Evolutionary conservation across 2,113 vertebrate species (phyloP).

Genomic region (Hylia prasina): DNA sequence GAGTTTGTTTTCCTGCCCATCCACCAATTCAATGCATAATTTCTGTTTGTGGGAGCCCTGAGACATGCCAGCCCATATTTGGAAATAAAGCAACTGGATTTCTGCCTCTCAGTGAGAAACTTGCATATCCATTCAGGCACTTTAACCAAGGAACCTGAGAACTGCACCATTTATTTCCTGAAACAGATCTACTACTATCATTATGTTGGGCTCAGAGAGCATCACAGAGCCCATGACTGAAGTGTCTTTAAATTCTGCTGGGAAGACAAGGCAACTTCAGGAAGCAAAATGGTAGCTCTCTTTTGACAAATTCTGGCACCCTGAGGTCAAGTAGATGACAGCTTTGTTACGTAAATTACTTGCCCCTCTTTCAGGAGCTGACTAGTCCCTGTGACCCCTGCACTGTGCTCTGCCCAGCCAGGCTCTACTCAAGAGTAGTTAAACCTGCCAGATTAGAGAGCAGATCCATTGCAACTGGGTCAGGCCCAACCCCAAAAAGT

Average conservation of each 20-base stretch:
- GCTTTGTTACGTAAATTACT: neutral
- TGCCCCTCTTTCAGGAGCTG: neutral
- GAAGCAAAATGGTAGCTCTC: neutral
- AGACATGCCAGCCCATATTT: slow-evolving; percentile 37
- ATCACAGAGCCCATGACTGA: neutral
- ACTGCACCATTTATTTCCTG: neutral
- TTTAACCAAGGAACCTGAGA: neutral
- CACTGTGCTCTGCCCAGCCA: neutral
- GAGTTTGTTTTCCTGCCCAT: neutral
- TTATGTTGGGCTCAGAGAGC: neutral
- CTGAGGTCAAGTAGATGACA: slow-evolving; percentile 4
- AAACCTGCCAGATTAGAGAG: neutral
- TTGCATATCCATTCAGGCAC: neutral
- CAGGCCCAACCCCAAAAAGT: neutral
- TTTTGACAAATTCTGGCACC: neutral
- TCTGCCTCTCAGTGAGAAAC: neutral
- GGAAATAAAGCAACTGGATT: slow-evolving; percentile 31
- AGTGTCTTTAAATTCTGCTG: neutral
- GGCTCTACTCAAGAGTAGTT: neutral
- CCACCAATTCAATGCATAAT: neutral
- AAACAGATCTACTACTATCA: neutral
- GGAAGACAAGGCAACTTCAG: neutral
- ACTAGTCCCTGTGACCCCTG: neutral
- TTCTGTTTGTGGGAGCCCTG: neutral
- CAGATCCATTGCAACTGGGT: neutral